phyloP scores from a whole-genome alignment of 1,140 invertebrate species.

The Vollenhovia emeryi region DNA sequence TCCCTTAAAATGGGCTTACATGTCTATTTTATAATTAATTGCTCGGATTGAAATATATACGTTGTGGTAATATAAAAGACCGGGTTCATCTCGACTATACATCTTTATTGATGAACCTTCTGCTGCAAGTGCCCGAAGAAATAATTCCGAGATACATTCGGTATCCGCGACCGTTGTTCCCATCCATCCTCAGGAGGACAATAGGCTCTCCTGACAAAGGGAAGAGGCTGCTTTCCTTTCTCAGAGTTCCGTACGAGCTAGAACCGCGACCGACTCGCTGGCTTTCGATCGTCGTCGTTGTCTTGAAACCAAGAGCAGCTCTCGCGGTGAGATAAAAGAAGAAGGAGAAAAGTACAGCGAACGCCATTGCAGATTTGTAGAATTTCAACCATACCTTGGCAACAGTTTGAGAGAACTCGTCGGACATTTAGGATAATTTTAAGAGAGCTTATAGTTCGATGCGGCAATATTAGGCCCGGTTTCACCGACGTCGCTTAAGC shows the following conservation, averaged over 20 bases:
- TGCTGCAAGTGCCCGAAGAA: slow-evolving; percentile 30
- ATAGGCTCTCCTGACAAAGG: slow-evolving; percentile 67
- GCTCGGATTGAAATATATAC: background rate
- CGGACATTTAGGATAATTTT: background rate
- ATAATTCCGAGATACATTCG: slow-evolving; percentile 59
- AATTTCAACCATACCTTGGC: background rate
- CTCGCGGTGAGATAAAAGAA: background rate
- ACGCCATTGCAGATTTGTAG: background rate
- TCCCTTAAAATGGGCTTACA: background rate
- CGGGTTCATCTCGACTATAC: background rate
- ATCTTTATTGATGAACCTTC: slow-evolving; percentile 62
- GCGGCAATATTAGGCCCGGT: no score
- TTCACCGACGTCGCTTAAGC: no score
- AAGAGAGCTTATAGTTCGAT: background rate
- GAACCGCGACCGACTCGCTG: slow-evolving; percentile 37
- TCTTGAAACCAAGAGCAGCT: slow-evolving; percentile 63
- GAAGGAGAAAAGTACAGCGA: slow-evolving; percentile 3
- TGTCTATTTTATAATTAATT: background rate
- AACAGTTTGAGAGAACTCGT: background rate
- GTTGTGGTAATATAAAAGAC: background rate
- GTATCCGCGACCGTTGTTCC: slow-evolving; percentile 61
- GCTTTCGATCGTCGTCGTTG: slow-evolving; percentile 47
- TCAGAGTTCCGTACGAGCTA: slow-evolving; percentile 62
- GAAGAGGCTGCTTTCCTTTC: slow-evolving; percentile 71
- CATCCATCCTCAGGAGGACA: slow-evolving; percentile 67